A percentile compares a stretch with the other conserved stretches of the same genome.
Conservation (phyloP, 2,797 vertebrate genomes). For the Pipistrellus pipistrellus region DNA sequence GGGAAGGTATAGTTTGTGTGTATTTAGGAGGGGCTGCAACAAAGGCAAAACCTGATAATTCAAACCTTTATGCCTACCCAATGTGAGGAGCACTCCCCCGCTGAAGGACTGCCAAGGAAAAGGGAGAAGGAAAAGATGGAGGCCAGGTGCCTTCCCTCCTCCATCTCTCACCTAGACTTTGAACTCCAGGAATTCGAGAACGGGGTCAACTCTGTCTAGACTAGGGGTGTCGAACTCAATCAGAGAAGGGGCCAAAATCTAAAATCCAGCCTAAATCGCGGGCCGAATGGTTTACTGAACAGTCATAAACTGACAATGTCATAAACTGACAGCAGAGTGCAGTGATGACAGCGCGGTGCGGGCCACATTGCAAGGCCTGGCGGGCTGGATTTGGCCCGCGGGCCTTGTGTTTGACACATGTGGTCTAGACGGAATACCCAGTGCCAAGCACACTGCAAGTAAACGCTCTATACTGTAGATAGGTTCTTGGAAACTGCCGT, state of each 20-base stretch:
- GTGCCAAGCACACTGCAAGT: neutral
- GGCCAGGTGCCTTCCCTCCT: neutral
- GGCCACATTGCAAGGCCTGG: too few relatives aligned
- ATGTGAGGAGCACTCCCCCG: neutral
- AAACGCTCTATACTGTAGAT: neutral
- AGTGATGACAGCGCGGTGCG: too few relatives aligned
- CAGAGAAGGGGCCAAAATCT: too few relatives aligned
- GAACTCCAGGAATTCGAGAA: constrained; percentile 15
- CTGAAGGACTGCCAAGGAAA: neutral
- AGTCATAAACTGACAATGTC: too few relatives aligned
- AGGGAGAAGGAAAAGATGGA: neutral
- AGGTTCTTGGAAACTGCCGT: neutral
- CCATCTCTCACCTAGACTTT: neutral
- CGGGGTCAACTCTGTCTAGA: neutral
- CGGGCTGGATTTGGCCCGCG: too few relatives aligned
- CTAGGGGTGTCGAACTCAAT: too few relatives aligned
- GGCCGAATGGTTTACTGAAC: too few relatives aligned
- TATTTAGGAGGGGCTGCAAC: neutral
- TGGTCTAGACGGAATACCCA: neutral
- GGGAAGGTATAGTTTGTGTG: neutral
- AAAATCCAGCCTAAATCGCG: too few relatives aligned
- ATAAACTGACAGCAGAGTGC: too few relatives aligned
- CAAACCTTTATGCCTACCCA: neutral
- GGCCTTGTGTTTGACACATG: too few relatives aligned
- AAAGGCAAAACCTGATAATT: neutral